Evolutionary conservation across 2,113 vertebrate genomes (phyloP).

Genomic region (Mus pahari): DNA sequence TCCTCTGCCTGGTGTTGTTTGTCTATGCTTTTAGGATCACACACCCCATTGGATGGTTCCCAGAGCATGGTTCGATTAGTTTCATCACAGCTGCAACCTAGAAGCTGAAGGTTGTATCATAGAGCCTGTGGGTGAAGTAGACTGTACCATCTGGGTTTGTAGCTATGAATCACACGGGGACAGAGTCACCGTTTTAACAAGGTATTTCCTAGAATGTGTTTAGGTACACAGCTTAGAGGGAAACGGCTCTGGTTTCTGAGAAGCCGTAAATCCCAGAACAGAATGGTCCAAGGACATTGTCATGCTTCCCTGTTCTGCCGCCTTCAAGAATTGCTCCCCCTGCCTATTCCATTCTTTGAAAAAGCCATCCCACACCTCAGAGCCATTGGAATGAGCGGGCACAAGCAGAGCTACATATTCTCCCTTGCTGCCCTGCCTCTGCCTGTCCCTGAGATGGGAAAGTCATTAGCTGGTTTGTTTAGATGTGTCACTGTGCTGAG

Average conservation of each 20-base stretch:
- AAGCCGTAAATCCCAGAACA: neutral
- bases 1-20: too few relatives aligned
- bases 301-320: neutral
- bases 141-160: fast-evolving
- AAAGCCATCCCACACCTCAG: neutral
- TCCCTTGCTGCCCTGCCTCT: neutral
- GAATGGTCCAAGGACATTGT: fast-evolving
- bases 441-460: fast-evolving
- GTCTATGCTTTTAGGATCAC: neutral
- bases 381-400: neutral
- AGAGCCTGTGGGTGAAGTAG: too few relatives aligned
- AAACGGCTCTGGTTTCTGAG: neutral
- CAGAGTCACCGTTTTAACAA: too few relatives aligned
- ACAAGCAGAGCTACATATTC: neutral
- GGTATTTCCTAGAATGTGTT: neutral
- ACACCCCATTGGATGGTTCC: too few relatives aligned
- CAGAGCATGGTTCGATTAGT: fast-evolving
- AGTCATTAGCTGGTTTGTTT: neutral
- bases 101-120: neutral
- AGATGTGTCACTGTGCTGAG: fast-evolving
- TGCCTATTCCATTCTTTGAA: neutral
- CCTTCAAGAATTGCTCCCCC: neutral
- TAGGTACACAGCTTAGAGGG: neutral
- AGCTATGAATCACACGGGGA: too few relatives aligned
- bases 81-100: fast-evolving